A percentile compares a stretch with the other conserved stretches of the same genome.
These are phyloP conservation scores for Physeter macrocephalus DNA, from an alignment of 2,113 vertebrate genomes.

Conservation along the genomic window DNA sequence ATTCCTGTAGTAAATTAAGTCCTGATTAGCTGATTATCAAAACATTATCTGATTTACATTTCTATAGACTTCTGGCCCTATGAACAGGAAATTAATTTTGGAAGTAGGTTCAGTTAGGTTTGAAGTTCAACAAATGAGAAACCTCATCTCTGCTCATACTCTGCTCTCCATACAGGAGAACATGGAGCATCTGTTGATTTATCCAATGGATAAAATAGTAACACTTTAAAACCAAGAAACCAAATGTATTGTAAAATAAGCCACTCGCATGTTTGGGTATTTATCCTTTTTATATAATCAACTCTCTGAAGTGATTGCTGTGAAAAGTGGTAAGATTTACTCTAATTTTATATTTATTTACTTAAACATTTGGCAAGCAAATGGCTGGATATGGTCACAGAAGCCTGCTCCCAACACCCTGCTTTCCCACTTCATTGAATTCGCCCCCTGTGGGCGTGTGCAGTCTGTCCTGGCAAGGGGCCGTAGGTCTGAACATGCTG, in stretches of 20 bases:
- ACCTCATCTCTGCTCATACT: slow-evolving; percentile 68
- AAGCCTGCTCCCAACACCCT: neutral
- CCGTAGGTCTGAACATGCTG: neutral
- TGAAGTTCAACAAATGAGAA: slow-evolving; percentile 59
- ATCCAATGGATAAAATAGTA: neutral
- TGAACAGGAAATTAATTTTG: slow-evolving; percentile 85
- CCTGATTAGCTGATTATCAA: slow-evolving; percentile 84
- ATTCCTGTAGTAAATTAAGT: slow-evolving; percentile 79
- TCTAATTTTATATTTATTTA: neutral
- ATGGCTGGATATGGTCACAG: neutral
- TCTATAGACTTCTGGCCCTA: slow-evolving; percentile 80
- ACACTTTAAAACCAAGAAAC: slow-evolving; percentile 18
- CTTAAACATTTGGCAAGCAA: neutral
- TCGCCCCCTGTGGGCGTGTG: neutral
- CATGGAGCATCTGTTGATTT: neutral
- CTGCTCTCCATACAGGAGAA: neutral
- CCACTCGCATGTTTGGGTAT: neutral
- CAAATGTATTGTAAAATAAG: neutral
- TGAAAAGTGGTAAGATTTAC: neutral
- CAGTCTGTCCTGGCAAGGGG: neutral
- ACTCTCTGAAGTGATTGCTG: neutral
- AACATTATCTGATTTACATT: slow-evolving; percentile 87
- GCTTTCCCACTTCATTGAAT: too few species aligned
- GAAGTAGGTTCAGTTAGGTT: slow-evolving; percentile 73
- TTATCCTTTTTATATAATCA: neutral